Conservation (phyloP, 2,797 vertebrate genomes). For the Hapalemur alaotrensis region DNA sequence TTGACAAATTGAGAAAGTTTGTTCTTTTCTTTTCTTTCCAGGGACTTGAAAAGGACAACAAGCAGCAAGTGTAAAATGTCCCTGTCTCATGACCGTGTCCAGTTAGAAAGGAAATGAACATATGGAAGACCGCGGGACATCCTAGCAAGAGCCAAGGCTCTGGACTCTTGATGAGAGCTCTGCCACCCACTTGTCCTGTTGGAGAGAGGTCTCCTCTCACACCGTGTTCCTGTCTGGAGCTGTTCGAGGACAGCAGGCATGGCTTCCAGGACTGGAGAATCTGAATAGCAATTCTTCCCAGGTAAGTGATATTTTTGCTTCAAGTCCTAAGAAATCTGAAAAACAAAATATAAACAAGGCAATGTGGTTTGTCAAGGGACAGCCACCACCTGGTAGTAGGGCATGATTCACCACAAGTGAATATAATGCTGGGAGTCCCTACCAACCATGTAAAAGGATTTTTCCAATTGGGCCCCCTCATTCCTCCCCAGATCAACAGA, state of each 20-base stretch:
- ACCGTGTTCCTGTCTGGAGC: background rate
- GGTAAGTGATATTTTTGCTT: conserved; percentile 62
- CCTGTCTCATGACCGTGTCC: background rate
- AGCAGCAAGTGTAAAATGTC: background rate
- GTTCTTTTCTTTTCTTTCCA: conserved; percentile 47
- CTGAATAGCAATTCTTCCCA: background rate
- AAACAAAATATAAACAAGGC: background rate
- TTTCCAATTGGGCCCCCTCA: background rate
- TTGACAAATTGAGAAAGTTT: conserved; percentile 17
- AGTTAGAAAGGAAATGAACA: background rate
- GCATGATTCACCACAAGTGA: background rate
- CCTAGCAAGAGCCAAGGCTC: background rate
- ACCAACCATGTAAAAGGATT: background rate
- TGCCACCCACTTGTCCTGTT: accelerated
- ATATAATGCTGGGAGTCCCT: background rate
- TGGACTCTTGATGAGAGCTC: background rate
- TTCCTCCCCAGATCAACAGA: background rate
- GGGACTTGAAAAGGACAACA: background rate
- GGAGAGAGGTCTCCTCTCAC: background rate
- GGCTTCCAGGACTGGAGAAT: background rate
- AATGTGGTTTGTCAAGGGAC: background rate
- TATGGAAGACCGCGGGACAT: accelerated
- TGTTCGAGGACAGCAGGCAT: background rate
- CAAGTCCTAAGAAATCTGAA: conserved; percentile 8
- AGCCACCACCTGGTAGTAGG: background rate